Percentiles rank a stretch among this genome's conserved stretches.
These are phyloP conservation scores for Belonocnema kinseyi DNA, from an alignment of 1,140 invertebrate species.

Conservation along the genomic window DNA sequence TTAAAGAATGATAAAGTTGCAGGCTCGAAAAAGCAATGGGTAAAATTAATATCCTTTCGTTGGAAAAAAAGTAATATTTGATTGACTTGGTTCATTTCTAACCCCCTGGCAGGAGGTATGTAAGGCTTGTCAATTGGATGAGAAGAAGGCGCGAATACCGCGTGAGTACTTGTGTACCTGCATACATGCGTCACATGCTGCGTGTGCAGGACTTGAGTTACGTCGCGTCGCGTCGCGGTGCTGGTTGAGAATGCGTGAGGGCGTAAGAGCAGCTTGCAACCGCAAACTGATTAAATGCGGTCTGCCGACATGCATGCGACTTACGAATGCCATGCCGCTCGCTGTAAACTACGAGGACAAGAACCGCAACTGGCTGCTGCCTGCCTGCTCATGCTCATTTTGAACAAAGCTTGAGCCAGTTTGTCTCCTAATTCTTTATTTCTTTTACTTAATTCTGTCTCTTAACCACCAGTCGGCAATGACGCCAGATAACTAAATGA, in stretches of 20 bases:
- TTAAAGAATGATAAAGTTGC: background rate
- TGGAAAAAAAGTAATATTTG: slow-evolving; percentile 8
- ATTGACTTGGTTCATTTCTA: slow-evolving; percentile 31
- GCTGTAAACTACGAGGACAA: slow-evolving; percentile 42
- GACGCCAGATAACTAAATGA: too few species aligned
- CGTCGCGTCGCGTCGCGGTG: slow-evolving; percentile 53
- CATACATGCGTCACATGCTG: slow-evolving; percentile 32
- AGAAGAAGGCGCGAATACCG: slow-evolving; percentile 21
- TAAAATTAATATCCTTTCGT: background rate
- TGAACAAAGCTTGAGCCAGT: slow-evolving; percentile 29
- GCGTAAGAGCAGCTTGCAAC: slow-evolving; percentile 36
- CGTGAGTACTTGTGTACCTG: slow-evolving; percentile 1
- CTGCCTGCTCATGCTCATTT: background rate
- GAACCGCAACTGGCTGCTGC: slow-evolving; percentile 30
- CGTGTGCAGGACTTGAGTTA: slow-evolving; percentile 61
- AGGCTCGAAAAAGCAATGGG: background rate
- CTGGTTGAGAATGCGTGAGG: slow-evolving; percentile 35
- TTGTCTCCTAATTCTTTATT: background rate
- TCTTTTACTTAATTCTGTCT: background rate
- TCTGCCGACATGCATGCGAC: slow-evolving; percentile 44
- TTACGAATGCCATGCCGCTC: slow-evolving; percentile 40
- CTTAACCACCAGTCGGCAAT: too few species aligned
- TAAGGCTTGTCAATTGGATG: slow-evolving; percentile 33
- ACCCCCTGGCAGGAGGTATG: slow-evolving; percentile 22
- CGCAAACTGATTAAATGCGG: slow-evolving; percentile 72